Percentiles rank a stretch among this genome's conserved stretches.
Conservation (phyloP, 2,113 vertebrate species). For the Tragelaphus strepsiceros region DNA sequence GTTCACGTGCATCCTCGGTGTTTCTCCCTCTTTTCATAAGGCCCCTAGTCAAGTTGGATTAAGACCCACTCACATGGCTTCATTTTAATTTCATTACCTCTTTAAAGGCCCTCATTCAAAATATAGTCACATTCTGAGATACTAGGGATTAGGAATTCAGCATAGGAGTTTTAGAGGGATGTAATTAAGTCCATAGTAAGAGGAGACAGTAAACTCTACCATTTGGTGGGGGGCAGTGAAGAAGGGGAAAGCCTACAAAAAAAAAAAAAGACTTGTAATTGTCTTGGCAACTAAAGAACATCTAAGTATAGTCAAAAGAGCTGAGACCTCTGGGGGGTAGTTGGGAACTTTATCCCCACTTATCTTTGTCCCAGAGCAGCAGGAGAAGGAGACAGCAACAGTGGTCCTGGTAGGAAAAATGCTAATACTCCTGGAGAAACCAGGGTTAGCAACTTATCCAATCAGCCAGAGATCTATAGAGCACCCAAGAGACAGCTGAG, state of each 20-base stretch:
- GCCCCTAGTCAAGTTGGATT: not conserved
- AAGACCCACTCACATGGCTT: not conserved
- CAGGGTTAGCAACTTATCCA: not conserved
- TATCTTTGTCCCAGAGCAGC: not conserved
- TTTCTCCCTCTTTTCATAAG: not conserved
- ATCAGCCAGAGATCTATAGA: not conserved
- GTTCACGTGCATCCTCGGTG: not conserved
- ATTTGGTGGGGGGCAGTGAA: rapidly evolving
- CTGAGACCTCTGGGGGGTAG: not conserved
- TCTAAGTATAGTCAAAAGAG: not conserved
- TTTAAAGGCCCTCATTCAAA: not conserved
- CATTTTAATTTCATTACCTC: not conserved
- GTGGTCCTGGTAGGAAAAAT: not conserved
- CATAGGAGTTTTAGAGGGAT: not conserved
- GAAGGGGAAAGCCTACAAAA: not conserved
- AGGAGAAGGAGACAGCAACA: not conserved
- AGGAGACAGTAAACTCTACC: not conserved
- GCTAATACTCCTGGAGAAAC: too few relatives aligned
- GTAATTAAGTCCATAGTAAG: not conserved
- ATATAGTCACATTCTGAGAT: not conserved
- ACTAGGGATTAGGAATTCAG: not conserved
- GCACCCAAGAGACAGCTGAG: not conserved
- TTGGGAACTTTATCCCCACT: not conserved
- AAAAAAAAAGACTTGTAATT: not conserved
- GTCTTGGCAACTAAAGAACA: not conserved